These are phyloP conservation scores for Halictus ligatus DNA, from an alignment of 2,888 invertebrate species.

Conservation along the genomic window DNA sequence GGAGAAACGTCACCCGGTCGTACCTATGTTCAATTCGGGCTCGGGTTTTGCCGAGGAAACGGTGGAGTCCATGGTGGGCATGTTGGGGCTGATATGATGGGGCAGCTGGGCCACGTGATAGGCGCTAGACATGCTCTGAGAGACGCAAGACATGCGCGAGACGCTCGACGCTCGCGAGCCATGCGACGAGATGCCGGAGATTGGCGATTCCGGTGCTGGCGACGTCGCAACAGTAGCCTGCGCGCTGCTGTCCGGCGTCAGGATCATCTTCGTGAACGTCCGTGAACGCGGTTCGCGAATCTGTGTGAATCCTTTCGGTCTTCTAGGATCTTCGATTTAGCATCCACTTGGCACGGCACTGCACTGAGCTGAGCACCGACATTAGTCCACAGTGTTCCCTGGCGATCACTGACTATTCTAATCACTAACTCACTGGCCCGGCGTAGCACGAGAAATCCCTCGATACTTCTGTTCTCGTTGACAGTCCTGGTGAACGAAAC, in stretches of 20 bases:
- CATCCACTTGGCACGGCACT: slow-evolving; percentile 71
- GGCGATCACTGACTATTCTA: slow-evolving; percentile 32
- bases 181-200: slow-evolving; percentile 83
- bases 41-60: slow-evolving; percentile 85
- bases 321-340: slow-evolving; percentile 31
- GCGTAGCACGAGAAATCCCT: not conserved
- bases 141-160: slow-evolving; percentile 68
- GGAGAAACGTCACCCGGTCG: slow-evolving; percentile 4
- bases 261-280: slow-evolving; percentile 84
- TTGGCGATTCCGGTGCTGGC: slow-evolving; percentile 85
- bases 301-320: not conserved
- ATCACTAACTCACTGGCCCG: slow-evolving; percentile 38
- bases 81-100: slow-evolving; percentile 75
- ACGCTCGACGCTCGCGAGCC: slow-evolving; percentile 68
- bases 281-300: not conserved
- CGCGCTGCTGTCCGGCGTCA: slow-evolving; percentile 89
- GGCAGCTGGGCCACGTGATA: slow-evolving; percentile 80
- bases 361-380: slow-evolving; percentile 62
- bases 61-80: slow-evolving; percentile 84
- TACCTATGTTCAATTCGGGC: slow-evolving; percentile 91
- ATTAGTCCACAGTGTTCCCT: slow-evolving; percentile 57
- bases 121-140: slow-evolving; percentile 71
- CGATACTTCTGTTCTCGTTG: not conserved
- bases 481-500: not conserved
- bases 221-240: slow-evolving; percentile 83